Percentiles rank a stretch among this genome's conserved stretches.
These are phyloP conservation scores for Rhinopomastus cyanomelas DNA, from an alignment of 2,113 vertebrate genomes.

Conservation along the genomic window DNA sequence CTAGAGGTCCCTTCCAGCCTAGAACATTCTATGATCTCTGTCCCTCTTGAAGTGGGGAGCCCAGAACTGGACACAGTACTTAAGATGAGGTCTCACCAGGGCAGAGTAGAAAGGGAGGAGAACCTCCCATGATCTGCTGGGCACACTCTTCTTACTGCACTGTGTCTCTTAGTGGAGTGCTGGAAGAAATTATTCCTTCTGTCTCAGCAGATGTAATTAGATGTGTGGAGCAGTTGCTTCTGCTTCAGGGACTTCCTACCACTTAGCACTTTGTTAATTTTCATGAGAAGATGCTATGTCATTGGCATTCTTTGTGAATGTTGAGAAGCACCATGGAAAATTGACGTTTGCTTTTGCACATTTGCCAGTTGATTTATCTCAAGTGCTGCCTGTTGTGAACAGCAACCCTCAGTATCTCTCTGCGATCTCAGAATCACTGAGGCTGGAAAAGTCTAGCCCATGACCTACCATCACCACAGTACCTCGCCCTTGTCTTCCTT, in stretches of 20 bases:
- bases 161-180: background rate
- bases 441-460: too few relatives aligned
- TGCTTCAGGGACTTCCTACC: background rate
- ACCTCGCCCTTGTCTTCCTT: background rate
- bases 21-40: too few relatives aligned
- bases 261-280: conserved; percentile 20
- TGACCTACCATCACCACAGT: background rate
- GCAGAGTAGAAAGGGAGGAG: too few relatives aligned
- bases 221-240: background rate
- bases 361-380: background rate
- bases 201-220: conserved; percentile 15
- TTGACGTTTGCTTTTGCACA: background rate
- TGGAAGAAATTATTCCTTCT: background rate
- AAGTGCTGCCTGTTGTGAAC: background rate
- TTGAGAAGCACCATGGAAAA: background rate
- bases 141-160: background rate
- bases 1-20: too few relatives aligned
- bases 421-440: background rate
- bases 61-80: too few relatives aligned
- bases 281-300: background rate
- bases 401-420: background rate
- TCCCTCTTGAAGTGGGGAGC: too few relatives aligned
- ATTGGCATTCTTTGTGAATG: background rate
- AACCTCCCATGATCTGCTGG: too few relatives aligned
- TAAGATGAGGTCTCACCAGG: too few relatives aligned